Evolutionary conservation across 2,888 invertebrate genomes (phyloP), one percentile per base, ranked within the genome.

Genomic region (Polietes domitor): DNA sequence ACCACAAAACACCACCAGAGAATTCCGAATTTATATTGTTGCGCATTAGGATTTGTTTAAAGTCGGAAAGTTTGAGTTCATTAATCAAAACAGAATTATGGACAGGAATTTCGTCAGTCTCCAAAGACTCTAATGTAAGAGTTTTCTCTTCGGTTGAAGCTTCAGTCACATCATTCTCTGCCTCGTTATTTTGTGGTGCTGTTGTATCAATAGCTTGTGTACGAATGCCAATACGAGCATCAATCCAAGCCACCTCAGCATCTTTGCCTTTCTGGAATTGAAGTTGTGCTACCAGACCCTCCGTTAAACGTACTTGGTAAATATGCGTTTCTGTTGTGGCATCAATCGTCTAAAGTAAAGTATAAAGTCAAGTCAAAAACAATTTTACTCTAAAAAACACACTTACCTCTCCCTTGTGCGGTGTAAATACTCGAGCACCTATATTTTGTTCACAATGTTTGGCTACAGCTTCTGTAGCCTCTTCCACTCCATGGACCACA

Each of bases 281-380:
- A 79, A 99, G 92, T 9, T 96, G 96, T 0, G 97, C 96, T 86
- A 99, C 96, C 82, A 99, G 93, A 4, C 97, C 96, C 92, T 99
- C 99, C 1, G 98, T 98, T 58, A 99, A 93, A 75, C 97, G 96
- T 84, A 98, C 98, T 94, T 99, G 99, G 92, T 98, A 99, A 88
- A 99, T 99, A 89, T 99, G 98, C 0, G 98, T 98, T 92, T 99
- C 99, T 0, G 98, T 98, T 0, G 99, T 99, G 0, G 98, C 99
- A 91, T 99, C 99, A 3, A 99, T 95, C 9, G 91, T 89, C 86
- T 88, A 47, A 32, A 83, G 86, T 72, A 47, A 28, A n/a, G n/a
- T 26, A 72, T 71, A 32, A 10, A 28, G 24, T 43, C 10, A 41
- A 10, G 24, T 12, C 12, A 74, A 17, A 37, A 26, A 19, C 32